Evolutionary conservation across 2,888 invertebrate species (phyloP), one percentile per base, ranked within the genome.

Genomic region (Cephus nigrinus): DNA sequence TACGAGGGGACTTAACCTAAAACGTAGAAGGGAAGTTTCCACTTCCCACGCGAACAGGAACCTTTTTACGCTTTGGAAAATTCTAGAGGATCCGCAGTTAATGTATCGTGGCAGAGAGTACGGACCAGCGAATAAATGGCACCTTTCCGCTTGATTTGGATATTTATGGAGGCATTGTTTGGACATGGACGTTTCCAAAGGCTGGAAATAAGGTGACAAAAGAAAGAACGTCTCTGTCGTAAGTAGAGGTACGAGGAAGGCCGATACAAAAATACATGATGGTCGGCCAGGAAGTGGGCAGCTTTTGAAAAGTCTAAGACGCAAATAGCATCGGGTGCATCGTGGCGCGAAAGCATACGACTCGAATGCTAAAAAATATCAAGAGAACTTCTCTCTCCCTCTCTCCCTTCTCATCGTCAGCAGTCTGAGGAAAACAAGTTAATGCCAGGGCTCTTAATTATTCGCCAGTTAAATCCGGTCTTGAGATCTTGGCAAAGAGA

Each of bases 381-480:
- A 15, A 15, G 40, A 40, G 15, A 40, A 40, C 5, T 5, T 40
- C 15, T 15, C 15, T 4, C 40, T 15, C 12, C 3, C 40, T 11
- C 35, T 11, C 34, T 1, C 40, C 40, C 15, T 40, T 15, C 40
- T 15, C 15, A 15, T 15, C 40, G 40, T 40, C 15, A 15, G 15
- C 15, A 40, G 15, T 15, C 40, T 1, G 40, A 40, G 40, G 15
- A 40, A 40, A 40, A 40, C 40, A 40, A 40, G 71, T 15, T 5
- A 15, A n/a, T 71, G 30, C 71, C 71, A 71, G 30, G 71, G 71
- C 12, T 71, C 71, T 83, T 83, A 83, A 83, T 83, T 81, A 82
- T 80, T 75, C 72, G 81, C 78, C 80, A 76, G 83, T 83, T 79
- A 80, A 80, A 80, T 83, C 78, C 75, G 83, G 75, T 77, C 71